Evolutionary conservation across 2,113 vertebrate genomes (phyloP), one percentile per base, ranked within the genome.

Genomic region (Cyprinodon tularosa): DNA sequence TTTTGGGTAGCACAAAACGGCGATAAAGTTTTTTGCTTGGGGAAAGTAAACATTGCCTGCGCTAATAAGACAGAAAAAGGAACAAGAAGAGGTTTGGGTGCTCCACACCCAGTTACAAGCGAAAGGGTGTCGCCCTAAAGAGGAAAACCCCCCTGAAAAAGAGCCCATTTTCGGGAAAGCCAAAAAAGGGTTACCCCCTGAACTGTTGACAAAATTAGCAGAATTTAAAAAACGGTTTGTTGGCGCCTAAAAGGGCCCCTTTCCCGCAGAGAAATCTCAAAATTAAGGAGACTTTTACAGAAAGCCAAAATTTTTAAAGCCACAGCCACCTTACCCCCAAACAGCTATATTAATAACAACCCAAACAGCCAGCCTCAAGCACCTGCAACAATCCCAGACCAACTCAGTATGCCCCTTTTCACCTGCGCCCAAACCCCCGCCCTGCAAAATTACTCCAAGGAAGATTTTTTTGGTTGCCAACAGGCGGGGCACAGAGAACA

Each of bases 21-120:
- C 81, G 84, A 83, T 74, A 74, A 86, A 61, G n/a, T n/a, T 4
- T 74, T 37, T 7, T 86, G 17, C 10, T 80, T 14, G 80, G 83
- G 45, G n/a, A 77, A 36, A n/a, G 0, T 83, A 12, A 83, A 83
- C 4, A 3, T 72, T 8, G 71, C 72, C 0, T 77, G 80, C 73
- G 73, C 80, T 13, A 76, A 42, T 63, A 73, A 80, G 22, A 3
- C 10, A 10, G 72, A 86, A 39, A 62, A 20, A 22, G 37, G 10
- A 71, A 80, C 7, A 81, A 74, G 38, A 81, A 66, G 44, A 66
- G 12, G 48, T 22, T 57, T 3, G 74, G 15, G n/a, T n/a, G n/a
- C 9, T 17, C 42, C 5, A 20, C 66, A 47, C 48, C 1, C 44
- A 36, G 38, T 47, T 3, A 44, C 73, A 37, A 64, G 4, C 71